These are phyloP conservation scores for Argyresthia albistria DNA, from an alignment of 2,888 invertebrate genomes.

Conservation along the genomic window DNA sequence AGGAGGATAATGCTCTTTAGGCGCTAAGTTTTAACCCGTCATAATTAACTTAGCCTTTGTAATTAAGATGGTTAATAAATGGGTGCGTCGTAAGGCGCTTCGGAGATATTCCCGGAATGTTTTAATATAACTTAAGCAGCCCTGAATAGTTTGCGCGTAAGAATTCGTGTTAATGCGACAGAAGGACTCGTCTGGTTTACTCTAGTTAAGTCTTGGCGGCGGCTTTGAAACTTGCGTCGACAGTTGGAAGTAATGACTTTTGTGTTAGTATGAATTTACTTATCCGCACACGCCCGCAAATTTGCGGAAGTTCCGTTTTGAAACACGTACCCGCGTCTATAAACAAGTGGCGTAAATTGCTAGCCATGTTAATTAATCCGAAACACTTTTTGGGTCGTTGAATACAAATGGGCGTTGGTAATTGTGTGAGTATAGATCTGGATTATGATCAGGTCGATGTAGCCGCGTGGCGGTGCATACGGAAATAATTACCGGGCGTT, in stretches of 20 bases:
- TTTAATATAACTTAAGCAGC: constrained; percentile 63
- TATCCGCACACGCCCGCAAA: not conserved
- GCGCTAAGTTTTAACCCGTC: constrained; percentile 56
- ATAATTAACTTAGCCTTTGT: constrained; percentile 66
- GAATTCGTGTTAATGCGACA: constrained; percentile 43
- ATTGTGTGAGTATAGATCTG: not conserved
- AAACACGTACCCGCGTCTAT: not conserved
- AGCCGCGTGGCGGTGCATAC: not conserved
- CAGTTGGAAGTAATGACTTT: constrained; percentile 27
- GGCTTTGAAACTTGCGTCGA: constrained; percentile 23
- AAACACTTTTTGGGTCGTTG: not conserved
- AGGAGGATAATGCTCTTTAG: constrained; percentile 58
- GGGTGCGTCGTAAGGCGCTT: constrained; percentile 61
- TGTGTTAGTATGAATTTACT: constrained; percentile 12
- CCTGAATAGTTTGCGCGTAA: constrained; percentile 41
- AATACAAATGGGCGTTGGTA: not conserved
- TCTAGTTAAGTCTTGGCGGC: constrained; percentile 34
- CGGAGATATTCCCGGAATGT: constrained; percentile 62
- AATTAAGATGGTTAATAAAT: constrained; percentile 70
- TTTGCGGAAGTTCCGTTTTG: not conserved
- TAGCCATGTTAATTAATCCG: not conserved
- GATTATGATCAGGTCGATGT: constrained; percentile 3
- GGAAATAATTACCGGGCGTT: constrained; percentile 22
- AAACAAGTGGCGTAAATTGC: not conserved
- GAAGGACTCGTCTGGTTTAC: constrained; percentile 18